Conservation (phyloP, 1,140 invertebrate species). For the Hyles euphorbiae region DNA sequence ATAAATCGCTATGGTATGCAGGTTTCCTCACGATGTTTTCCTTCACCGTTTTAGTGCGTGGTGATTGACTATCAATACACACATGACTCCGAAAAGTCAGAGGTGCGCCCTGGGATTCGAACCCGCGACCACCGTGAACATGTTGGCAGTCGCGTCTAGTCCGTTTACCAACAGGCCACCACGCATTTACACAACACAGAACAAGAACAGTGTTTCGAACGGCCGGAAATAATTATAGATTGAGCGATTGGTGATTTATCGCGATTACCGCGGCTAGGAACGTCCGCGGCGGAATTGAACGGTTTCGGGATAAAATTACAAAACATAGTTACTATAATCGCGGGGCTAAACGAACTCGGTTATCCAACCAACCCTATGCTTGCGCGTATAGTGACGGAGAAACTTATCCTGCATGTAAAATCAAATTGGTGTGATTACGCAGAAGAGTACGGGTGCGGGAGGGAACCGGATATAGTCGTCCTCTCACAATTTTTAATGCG, state of each 20-base stretch:
- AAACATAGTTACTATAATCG: neutral
- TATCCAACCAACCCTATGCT: conserved; percentile 5
- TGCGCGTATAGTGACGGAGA: neutral
- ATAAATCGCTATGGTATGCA: too few relatives aligned
- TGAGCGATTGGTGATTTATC: neutral
- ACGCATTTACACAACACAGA: too few relatives aligned
- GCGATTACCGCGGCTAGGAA: neutral
- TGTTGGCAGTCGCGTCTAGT: too few relatives aligned
- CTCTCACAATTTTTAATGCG: conserved; percentile 2
- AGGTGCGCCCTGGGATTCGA: too few relatives aligned
- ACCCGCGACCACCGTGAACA: too few relatives aligned
- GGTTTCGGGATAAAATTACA: neutral
- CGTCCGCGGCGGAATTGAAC: neutral
- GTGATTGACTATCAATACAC: too few relatives aligned
- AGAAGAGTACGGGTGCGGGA: neutral
- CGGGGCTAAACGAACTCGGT: neutral
- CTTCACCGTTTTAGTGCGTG: too few relatives aligned
- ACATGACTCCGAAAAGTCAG: too few relatives aligned
- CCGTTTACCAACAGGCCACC: too few relatives aligned
- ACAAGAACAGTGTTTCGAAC: too few relatives aligned
- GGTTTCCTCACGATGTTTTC: too few relatives aligned
- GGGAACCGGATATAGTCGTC: neutral
- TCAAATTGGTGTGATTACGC: conserved; percentile 2
- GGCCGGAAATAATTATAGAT: neutral
- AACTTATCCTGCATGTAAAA: neutral